A percentile compares a stretch with the other conserved stretches of the same genome.
phyloP scores from a whole-genome alignment of 1,140 invertebrate genomes.

The Penaeus japonicus region DNA sequence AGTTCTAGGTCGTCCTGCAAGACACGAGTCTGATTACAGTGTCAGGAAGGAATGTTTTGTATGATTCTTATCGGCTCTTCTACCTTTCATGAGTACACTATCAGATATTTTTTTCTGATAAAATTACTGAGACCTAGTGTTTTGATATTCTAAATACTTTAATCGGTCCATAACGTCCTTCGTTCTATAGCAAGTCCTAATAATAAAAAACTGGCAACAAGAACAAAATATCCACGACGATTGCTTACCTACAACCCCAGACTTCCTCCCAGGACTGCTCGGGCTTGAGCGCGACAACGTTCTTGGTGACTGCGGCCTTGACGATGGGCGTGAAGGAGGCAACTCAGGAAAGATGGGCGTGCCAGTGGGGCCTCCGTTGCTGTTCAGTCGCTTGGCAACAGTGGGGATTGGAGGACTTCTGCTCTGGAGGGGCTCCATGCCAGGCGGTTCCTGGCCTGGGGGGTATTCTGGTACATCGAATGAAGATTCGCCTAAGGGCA shows the following conservation, averaged over 20 bases:
- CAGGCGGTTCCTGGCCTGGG: background rate
- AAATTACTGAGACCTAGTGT: too few species aligned
- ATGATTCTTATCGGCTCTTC: too few species aligned
- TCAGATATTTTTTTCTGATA: too few species aligned
- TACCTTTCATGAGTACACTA: too few species aligned
- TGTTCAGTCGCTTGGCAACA: constrained; percentile 7
- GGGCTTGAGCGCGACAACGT: background rate
- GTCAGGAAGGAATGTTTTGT: too few species aligned
- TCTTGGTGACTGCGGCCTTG: constrained; percentile 10
- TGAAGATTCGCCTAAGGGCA: constrained; percentile 2
- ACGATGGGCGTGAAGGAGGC: background rate
- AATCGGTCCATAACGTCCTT: too few species aligned
- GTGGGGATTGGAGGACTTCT: constrained; percentile 21
- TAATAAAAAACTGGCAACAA: too few species aligned
- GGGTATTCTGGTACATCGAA: constrained; percentile 37
- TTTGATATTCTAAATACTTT: too few species aligned
- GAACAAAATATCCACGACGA: too few species aligned
- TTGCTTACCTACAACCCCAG: background rate
- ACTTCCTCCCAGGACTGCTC: background rate
- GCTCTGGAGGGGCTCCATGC: background rate
- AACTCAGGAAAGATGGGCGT: constrained; percentile 28
- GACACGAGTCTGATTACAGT: too few species aligned
- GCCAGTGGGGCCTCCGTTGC: background rate
- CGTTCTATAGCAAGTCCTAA: too few species aligned
- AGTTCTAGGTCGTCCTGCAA: too few species aligned